Evolutionary conservation across 2,113 vertebrate species (phyloP).

Genomic region (Erpornis zantholeuca): DNA sequence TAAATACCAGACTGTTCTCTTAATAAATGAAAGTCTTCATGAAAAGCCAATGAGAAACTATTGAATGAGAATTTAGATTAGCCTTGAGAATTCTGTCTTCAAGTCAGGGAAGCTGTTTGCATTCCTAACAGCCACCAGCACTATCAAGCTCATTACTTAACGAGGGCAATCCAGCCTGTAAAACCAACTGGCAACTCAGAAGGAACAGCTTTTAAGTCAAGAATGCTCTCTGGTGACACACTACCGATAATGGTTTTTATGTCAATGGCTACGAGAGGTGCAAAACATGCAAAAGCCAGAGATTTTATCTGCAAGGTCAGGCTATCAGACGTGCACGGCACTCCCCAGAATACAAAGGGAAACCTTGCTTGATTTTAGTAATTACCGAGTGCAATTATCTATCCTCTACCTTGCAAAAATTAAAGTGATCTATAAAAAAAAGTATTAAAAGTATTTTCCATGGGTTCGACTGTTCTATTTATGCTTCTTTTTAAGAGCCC

Average conservation of each 20-base stretch:
- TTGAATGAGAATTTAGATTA: conserved; percentile 1
- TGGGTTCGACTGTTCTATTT: conserved; percentile 4
- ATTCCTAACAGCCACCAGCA: conserved; percentile 8
- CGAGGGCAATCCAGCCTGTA: neutral
- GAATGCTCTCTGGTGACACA: conserved; percentile 26
- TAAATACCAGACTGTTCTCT: neutral
- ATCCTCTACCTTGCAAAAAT: conserved; percentile 38
- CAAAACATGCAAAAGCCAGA: neutral
- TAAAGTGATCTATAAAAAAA: conserved; percentile 25
- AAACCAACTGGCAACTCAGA: neutral
- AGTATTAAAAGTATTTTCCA: conserved; percentile 14
- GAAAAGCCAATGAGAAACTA: conserved; percentile 5
- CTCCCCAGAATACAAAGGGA: neutral
- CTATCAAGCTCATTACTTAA: conserved; percentile 20
- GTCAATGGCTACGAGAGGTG: neutral
- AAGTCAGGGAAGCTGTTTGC: neutral
- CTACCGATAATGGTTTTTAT: neutral
- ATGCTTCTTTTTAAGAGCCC: conserved; percentile 33
- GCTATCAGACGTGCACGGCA: neutral
- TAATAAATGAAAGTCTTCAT: neutral
- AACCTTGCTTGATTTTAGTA: neutral
- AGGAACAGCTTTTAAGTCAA: neutral
- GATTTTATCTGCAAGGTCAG: neutral
- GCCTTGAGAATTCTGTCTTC: neutral
- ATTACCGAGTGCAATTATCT: neutral